Base-by-base conservation (phyloP, 1,140 invertebrate species). In the Coelopa frigida region DNA sequence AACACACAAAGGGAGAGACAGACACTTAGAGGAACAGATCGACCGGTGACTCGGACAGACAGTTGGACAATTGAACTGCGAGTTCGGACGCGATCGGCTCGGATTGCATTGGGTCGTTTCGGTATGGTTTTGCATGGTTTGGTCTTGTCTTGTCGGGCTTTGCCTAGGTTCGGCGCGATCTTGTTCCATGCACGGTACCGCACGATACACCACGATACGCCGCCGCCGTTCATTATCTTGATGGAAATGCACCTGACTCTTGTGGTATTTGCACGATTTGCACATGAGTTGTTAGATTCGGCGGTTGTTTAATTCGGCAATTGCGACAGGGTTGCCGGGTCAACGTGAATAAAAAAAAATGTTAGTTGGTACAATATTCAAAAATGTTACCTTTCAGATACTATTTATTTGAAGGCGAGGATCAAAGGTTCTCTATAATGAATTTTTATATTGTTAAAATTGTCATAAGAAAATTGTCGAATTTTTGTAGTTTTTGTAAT, bases 231-330 rank as follows among this genome's bases (percentile, higher is more conserved):
- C 62, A 66, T 66, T 63, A 57, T 51, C 49, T 57, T 62, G 62
- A 66, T 66, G 59, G 59, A 66, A 66, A 66, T 66, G 62, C 62
- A 66, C 62, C 62, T 66, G 62, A 66, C 62, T 63, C 62, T 62
- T 60, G 53, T 59, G 50, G 59, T 48, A 52, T 52, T 51, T 52
- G 50, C 46, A 52, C 54, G 42, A 47, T 46, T 48, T 46, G 33
- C 22, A 24, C 40, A 14, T n/a, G 21, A 29, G 27, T 29, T 29
- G n/a, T n/a, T n/a, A n/a, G n/a, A 10, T 22, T 39, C 15, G 22
- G 15, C 20, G 22, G 37, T 21, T 5, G 11, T 32, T 43, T 17
- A 22, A 32, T 42, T 29, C 11, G 14, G 6, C n/a, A 11, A 21
- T 29, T 43, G 4, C 5, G 6, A 5, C 5, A 18, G 12, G 5